These are phyloP conservation scores for Seriola aureovittata DNA, from an alignment of 2,113 vertebrate species.

Conservation along the genomic window DNA sequence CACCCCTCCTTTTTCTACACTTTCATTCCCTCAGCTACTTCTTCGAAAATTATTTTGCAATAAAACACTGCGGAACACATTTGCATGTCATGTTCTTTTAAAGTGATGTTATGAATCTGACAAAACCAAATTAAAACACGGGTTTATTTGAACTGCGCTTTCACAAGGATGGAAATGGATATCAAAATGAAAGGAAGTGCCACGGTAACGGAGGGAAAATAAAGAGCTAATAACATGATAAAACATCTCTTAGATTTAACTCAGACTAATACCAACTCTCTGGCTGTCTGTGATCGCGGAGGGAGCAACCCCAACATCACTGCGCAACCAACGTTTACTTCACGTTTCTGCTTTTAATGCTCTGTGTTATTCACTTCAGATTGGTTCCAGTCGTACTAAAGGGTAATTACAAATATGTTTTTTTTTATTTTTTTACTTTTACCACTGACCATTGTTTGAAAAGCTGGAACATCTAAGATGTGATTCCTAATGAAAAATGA, in stretches of 20 bases:
- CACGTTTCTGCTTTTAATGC: slow-evolving; percentile 85
- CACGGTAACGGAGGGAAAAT: slow-evolving; percentile 83
- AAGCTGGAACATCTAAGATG: slow-evolving; percentile 18
- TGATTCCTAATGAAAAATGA: slow-evolving; percentile 24
- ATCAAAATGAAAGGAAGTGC: slow-evolving; percentile 86
- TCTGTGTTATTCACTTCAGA: slow-evolving; percentile 78
- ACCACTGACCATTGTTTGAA: slow-evolving; percentile 11
- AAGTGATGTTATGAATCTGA: slow-evolving; percentile 90
- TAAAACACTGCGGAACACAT: slow-evolving; percentile 85
- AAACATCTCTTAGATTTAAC: slow-evolving; percentile 91
- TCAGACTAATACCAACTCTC: slow-evolving; percentile 90
- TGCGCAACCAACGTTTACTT: slow-evolving; percentile 84
- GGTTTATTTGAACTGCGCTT: slow-evolving; percentile 87
- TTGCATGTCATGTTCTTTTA: slow-evolving; percentile 86
- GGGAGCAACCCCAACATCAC: slow-evolving; percentile 81
- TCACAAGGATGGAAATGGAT: slow-evolving; percentile 83
- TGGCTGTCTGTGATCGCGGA: slow-evolving; percentile 83
- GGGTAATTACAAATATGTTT: slow-evolving; percentile 20
- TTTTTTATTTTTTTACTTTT: neutral
- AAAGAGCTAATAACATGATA: slow-evolving; percentile 90
- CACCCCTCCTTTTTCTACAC: slow-evolving; percentile 47
- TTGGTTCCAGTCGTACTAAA: slow-evolving; percentile 52
- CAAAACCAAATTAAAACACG: slow-evolving; percentile 94
- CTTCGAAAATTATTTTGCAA: slow-evolving; percentile 84
- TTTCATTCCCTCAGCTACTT: slow-evolving; percentile 85